phyloP scores from a whole-genome alignment of 2,113 vertebrate species.

The Rhinolophus ferrumequinum region DNA sequence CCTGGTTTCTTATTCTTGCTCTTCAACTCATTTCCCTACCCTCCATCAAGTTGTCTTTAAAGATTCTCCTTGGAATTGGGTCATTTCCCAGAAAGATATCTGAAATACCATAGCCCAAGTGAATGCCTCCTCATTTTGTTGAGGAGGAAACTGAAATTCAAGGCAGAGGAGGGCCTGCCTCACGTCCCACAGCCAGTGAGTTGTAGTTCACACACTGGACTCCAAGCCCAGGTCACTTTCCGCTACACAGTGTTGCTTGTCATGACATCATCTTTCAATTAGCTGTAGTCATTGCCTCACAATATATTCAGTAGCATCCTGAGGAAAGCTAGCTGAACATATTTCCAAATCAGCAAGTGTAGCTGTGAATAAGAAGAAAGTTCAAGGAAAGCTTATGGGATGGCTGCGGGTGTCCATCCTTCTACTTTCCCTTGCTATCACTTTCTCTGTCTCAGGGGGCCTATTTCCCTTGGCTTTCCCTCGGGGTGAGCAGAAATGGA shows the following conservation, averaged over 20 bases:
- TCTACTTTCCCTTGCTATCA: background rate
- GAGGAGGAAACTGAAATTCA: background rate
- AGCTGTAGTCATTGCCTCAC: background rate
- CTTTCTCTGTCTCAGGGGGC: background rate
- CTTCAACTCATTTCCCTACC: background rate
- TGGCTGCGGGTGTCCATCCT: background rate
- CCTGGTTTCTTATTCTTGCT: background rate
- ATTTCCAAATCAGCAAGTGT: constrained; percentile 21
- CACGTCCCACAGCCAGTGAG: background rate
- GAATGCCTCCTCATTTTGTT: background rate
- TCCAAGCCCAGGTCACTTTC: background rate
- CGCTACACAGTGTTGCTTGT: background rate
- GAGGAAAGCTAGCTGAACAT: background rate
- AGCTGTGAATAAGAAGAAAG: background rate
- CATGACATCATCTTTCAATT: constrained; percentile 6
- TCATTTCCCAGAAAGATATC: background rate
- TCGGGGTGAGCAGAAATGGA: constrained; percentile 9
- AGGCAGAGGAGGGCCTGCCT: background rate
- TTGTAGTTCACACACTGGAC: background rate
- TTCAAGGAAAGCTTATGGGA: background rate
- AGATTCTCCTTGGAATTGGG: background rate
- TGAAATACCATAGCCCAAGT: background rate
- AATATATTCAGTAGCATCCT: background rate
- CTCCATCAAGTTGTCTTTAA: background rate
- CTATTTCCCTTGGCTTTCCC: background rate